Conservation (phyloP, 2,113 vertebrate genomes). For the Zingel zingel region DNA sequence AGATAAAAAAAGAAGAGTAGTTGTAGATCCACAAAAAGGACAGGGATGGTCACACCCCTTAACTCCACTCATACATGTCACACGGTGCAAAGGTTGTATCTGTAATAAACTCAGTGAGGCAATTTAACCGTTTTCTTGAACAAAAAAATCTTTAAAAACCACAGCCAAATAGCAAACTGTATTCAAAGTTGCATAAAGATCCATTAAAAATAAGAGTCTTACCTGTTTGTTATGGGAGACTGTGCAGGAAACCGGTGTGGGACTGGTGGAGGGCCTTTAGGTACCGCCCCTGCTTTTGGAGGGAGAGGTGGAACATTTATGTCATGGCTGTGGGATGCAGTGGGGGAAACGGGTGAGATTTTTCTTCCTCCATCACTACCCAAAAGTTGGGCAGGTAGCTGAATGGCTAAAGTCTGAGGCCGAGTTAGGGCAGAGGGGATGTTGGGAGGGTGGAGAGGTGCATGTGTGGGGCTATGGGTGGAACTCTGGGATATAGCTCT, state of each 20-base stretch:
- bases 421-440: conserved; percentile 13
- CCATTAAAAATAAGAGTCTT: conserved; percentile 16
- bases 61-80: background rate
- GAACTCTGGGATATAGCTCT: conserved; percentile 6
- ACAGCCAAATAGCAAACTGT: background rate
- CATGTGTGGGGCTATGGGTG: background rate
- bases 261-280: conserved; percentile 68
- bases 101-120: no score
- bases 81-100: background rate
- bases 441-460: background rate
- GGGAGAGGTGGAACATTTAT: conserved; percentile 81
- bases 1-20: background rate
- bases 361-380: conserved; percentile 18
- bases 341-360: conserved; percentile 32
- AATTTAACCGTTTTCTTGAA: background rate
- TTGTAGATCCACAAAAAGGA: background rate
- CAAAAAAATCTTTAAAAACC: background rate
- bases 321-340: background rate
- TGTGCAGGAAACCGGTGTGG: conserved; percentile 57
- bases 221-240: conserved; percentile 71
- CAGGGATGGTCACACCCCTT: background rate
- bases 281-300: conserved; percentile 81
- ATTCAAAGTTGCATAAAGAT: background rate
- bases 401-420: conserved; percentile 55
- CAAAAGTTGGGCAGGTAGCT: background rate